Evolutionary conservation across 2,113 vertebrate genomes (phyloP).

Genomic region (Calypte anna): DNA sequence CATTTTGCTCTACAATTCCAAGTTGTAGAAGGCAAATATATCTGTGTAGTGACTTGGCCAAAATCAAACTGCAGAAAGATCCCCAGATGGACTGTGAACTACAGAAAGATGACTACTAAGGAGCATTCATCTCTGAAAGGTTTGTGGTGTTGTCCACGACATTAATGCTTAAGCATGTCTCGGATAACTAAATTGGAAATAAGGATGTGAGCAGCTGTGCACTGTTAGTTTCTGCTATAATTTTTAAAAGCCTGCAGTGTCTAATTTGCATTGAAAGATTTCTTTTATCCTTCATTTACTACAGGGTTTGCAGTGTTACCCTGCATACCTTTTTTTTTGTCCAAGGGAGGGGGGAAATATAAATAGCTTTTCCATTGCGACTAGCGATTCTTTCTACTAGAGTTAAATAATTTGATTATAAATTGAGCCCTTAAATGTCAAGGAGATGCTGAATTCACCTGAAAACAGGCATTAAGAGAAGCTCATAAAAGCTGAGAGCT

Average conservation of each 20-base stretch:
- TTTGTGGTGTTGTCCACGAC: neutral
- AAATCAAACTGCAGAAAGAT: neutral
- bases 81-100: neutral
- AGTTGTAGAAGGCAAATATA: neutral
- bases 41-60: neutral
- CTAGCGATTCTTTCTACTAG: slow-evolving; percentile 48
- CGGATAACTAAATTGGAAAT: neutral
- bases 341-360: neutral
- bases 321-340: neutral
- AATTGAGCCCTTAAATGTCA: slow-evolving; percentile 70
- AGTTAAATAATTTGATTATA: slow-evolving; percentile 71
- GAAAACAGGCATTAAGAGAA: slow-evolving; percentile 59
- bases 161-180: neutral
- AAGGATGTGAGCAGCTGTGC: neutral
- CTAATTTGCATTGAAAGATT: slow-evolving; percentile 14
- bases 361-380: slow-evolving; percentile 40
- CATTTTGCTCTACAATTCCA: neutral
- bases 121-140: neutral
- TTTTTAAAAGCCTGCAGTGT: slow-evolving; percentile 2
- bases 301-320: neutral
- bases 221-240: neutral
- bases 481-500: slow-evolving; percentile 38
- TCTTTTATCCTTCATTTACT: slow-evolving; percentile 16
- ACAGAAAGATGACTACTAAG: neutral
- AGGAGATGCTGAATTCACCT: slow-evolving; percentile 66